Conservation (phyloP, 2,888 invertebrate species). For the Rhorus exstirpatorius region DNA sequence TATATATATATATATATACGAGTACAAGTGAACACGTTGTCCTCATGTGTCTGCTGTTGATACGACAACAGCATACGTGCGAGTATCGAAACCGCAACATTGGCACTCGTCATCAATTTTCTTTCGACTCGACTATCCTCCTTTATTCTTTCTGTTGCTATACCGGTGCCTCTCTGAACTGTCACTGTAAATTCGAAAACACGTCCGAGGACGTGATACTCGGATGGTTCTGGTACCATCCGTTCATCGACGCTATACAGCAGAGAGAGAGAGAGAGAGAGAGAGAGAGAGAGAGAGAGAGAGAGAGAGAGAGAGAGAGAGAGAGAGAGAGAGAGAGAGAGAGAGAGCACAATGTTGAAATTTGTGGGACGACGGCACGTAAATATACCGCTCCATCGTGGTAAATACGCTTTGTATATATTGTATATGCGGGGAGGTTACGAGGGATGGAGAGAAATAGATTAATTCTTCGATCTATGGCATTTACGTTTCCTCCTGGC, state of each 20-base stretch:
- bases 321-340: too few relatives aligned
- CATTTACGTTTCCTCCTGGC: constrained; percentile 6
- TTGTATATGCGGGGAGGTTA: not conserved
- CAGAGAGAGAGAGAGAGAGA: too few relatives aligned
- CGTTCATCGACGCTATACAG: not conserved
- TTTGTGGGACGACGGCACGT: constrained; percentile 59
- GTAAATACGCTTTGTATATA: constrained; percentile 38
- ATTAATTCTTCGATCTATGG: constrained; percentile 40
- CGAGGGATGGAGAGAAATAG: constrained; percentile 22
- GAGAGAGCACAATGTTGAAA: constrained; percentile 53
- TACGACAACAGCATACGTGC: constrained; percentile 34
- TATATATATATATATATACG: not conserved
- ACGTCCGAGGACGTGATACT: constrained; percentile 33
- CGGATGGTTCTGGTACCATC: constrained; percentile 33
- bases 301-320: too few relatives aligned
- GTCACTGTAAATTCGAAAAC: constrained; percentile 61
- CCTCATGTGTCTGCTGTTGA: constrained; percentile 3
- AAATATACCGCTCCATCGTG: constrained; percentile 34
- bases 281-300: too few relatives aligned
- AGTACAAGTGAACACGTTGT: not conserved
- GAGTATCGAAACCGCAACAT: constrained; percentile 52
- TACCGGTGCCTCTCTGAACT: not conserved
- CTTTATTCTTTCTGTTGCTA: constrained; percentile 1
- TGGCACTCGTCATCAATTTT: constrained; percentile 65
- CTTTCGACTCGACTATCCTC: constrained; percentile 50